A percentile compares a stretch with the other conserved stretches of the same genome.
Evolutionary conservation across 2,888 invertebrate genomes (phyloP).

Genomic region (Apomyelois bistriatella): DNA sequence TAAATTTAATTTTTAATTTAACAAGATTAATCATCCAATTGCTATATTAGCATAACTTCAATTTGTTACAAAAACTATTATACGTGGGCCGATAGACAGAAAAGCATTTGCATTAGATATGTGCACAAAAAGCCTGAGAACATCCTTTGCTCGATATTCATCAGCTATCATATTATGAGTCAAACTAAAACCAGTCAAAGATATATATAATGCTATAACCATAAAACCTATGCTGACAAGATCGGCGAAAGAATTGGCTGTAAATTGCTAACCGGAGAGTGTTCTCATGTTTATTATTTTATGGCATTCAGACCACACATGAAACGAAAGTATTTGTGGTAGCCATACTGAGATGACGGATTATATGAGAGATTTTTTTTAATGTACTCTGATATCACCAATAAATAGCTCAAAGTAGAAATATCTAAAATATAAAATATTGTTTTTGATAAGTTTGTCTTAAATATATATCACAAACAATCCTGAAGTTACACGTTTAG

Average conservation of each 20-base stretch:
- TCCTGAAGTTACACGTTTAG: too few relatives aligned
- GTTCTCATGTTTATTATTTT: not conserved
- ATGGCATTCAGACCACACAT: not conserved
- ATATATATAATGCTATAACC: constrained; percentile 21
- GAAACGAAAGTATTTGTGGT: constrained; percentile 10
- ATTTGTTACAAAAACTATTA: constrained; percentile 17
- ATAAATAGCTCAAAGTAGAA: too few relatives aligned
- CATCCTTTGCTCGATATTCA: constrained; percentile 25
- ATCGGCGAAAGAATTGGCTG: constrained; percentile 2
- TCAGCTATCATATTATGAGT: constrained; percentile 44
- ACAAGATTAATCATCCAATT: not conserved
- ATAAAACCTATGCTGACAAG: not conserved
- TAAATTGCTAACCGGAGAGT: not conserved
- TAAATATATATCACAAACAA: too few relatives aligned
- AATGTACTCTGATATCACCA: too few relatives aligned
- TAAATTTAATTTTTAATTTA: too few relatives aligned
- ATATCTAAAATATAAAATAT: too few relatives aligned
- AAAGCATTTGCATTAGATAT: constrained; percentile 47
- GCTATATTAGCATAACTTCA: not conserved
- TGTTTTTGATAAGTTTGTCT: too few relatives aligned
- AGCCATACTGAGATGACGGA: not conserved
- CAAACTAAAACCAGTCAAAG: constrained; percentile 44
- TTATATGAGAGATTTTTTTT: too few relatives aligned
- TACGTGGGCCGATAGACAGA: constrained; percentile 41
- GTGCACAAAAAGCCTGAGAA: constrained; percentile 36